phyloP scores from a whole-genome alignment of 2,888 invertebrate genomes.

The Oscheius sp. region DNA sequence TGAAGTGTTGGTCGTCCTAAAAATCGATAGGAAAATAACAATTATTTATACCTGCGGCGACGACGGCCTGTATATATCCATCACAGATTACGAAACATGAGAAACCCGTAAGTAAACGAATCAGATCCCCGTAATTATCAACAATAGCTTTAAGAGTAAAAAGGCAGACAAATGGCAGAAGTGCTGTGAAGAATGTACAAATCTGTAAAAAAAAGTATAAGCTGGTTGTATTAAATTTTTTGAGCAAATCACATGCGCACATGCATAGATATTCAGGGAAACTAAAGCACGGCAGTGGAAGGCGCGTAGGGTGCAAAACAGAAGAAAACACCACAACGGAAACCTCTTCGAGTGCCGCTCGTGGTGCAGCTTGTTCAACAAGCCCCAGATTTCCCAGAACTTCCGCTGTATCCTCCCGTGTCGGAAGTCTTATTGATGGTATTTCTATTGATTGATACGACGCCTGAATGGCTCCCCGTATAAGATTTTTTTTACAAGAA shows the following conservation, averaged over 20 bases:
- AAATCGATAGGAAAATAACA: not conserved
- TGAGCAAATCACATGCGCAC: not conserved
- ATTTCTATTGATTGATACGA: slow-evolving; percentile 24
- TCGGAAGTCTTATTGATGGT: slow-evolving; percentile 12
- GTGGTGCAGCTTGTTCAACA: slow-evolving; percentile 5
- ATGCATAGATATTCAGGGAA: slow-evolving; percentile 8
- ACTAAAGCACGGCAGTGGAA: not conserved
- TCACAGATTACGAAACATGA: slow-evolving; percentile 4
- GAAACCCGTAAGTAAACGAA: not conserved
- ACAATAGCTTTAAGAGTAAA: slow-evolving; percentile 28
- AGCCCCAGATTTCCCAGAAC: not conserved
- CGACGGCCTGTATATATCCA: slow-evolving; percentile 2
- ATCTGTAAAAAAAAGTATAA: slow-evolving; percentile 1
- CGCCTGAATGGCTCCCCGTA: not conserved
- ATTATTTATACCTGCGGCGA: slow-evolving; percentile 2
- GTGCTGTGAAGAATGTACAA: slow-evolving; percentile 28
- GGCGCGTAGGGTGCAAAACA: not conserved
- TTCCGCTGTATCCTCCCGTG: slow-evolving; percentile 2
- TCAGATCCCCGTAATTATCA: slow-evolving; percentile 27
- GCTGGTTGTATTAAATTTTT: not conserved
- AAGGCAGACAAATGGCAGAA: slow-evolving; percentile 33
- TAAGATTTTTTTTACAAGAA: too few relatives aligned
- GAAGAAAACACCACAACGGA: slow-evolving; percentile 18
- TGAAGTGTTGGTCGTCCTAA: slow-evolving; percentile 7
- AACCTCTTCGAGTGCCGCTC: slow-evolving; percentile 22